Evolutionary conservation across 2,797 vertebrate species (phyloP).

Genomic region (Cygnus olor): DNA sequence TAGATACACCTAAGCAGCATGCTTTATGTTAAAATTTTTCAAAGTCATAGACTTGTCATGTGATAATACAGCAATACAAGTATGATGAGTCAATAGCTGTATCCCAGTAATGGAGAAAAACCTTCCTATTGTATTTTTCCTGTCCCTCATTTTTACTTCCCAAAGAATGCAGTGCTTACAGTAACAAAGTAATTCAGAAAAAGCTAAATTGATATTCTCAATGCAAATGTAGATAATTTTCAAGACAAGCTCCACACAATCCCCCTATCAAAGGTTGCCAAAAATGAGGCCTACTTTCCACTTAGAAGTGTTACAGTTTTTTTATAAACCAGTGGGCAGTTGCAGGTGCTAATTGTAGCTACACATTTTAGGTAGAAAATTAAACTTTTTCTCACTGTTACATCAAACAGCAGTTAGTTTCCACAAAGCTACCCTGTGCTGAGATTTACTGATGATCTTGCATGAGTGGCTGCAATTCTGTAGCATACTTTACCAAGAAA

Average conservation of each 20-base stretch:
- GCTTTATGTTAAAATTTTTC: neutral
- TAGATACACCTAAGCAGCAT: neutral
- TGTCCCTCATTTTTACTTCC: neutral
- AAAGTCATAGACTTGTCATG: neutral
- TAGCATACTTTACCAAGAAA: neutral
- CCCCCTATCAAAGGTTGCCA: neutral
- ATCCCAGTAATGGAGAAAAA: neutral
- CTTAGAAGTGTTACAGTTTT: neutral
- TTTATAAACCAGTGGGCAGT: neutral
- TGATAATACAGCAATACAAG: neutral
- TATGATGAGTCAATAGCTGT: neutral
- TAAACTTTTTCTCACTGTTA: neutral
- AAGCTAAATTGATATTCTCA: neutral
- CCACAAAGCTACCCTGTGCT: neutral
- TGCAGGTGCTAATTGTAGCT: neutral
- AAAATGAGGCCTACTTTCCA: neutral
- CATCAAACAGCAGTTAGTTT: neutral
- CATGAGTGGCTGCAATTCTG: neutral
- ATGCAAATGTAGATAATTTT: neutral
- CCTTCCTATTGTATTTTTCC: neutral
- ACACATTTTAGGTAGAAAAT: neutral
- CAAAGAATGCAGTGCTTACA: neutral
- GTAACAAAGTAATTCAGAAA: neutral
- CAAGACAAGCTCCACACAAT: neutral
- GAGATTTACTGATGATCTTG: neutral